phyloP scores from a whole-genome alignment of 1,140 invertebrate species.

The Euura lappo region DNA sequence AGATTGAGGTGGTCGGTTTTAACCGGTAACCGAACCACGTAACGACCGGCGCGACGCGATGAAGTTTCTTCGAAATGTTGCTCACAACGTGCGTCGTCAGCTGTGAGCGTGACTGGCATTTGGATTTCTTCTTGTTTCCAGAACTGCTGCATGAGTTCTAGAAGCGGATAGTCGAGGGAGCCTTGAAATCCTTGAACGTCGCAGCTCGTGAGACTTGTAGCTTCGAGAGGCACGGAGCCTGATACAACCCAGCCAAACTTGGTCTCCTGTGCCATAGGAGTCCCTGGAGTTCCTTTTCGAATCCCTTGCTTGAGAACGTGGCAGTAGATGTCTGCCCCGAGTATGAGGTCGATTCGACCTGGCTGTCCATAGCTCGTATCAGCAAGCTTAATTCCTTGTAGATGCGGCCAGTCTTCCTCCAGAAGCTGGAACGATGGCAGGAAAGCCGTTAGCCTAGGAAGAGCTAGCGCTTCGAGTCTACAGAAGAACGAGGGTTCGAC shows the following conservation, averaged over 20 bases:
- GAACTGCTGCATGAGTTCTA: too few relatives aligned
- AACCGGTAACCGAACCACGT: slow-evolving; percentile 29
- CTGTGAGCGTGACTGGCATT: background rate
- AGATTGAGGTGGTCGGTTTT: slow-evolving; percentile 15
- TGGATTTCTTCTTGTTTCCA: too few relatives aligned
- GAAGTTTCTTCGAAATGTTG: background rate
- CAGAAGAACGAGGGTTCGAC: background rate
- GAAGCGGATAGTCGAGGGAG: too few relatives aligned
- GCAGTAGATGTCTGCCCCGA: too few relatives aligned
- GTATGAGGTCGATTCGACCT: slow-evolving; percentile 3
- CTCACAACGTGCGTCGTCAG: too few relatives aligned
- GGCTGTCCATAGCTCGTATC: background rate
- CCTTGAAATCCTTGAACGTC: too few relatives aligned
- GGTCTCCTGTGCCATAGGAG: too few relatives aligned
- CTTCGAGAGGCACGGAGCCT: too few relatives aligned
- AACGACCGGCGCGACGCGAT: slow-evolving; percentile 25
- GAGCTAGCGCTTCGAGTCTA: background rate
- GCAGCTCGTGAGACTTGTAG: background rate
- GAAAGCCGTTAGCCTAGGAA: background rate
- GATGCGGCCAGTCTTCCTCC: background rate
- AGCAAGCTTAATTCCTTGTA: background rate
- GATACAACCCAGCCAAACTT: slow-evolving; percentile 7
- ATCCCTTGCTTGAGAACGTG: slow-evolving; percentile 7
- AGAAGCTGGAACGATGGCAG: background rate
- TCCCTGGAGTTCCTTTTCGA: slow-evolving; percentile 9